Evolutionary conservation across 2,888 invertebrate genomes (phyloP), one percentile per base, ranked within the genome.

Genomic region (Polydrusus tereticollis): DNA sequence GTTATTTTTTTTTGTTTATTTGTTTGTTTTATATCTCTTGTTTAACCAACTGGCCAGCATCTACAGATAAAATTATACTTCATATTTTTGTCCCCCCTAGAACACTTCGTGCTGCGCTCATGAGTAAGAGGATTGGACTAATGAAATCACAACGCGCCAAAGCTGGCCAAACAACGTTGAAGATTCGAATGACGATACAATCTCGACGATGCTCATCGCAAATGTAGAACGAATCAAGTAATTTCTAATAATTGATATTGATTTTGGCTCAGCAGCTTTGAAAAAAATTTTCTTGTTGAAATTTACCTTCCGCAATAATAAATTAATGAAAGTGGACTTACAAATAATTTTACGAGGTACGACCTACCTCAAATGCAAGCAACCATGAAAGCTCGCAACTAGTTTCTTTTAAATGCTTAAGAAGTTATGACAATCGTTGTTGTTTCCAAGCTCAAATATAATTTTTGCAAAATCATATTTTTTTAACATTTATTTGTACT

Each of bases 91-190:
- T n/a, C n/a, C n/a, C n/a, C n/a, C n/a, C n/a, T n/a, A n/a, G n/a
- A n/a, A n/a, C n/a, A n/a, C n/a, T n/a, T n/a, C n/a, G n/a, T n/a
- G n/a, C n/a, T n/a, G n/a, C n/a, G n/a, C n/a, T n/a, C n/a, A n/a
- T n/a, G n/a, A n/a, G n/a, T 62, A 64, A 52, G 67, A 26, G 67
- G 73, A 66, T 58, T 41, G 47, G 73, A 75, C 79, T 79, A 80
- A 79, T 80, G 64, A 68, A 76, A 68, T 52, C 43, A 50, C 50
- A 77, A 78, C 80, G 79, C 80, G 80, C 79, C 78, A 79, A 79
- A 79, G 76, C 73, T 74, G 76, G 75, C 73, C 75, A 72, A 72
- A 65, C 73, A 73, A 74, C 74, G 71, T 66, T 55, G 69, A 67
- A 65, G 45, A 57, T 75, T 73, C 58, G 43, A 72, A 67, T 74